These are phyloP conservation scores for Tympanuchus pallidicinctus DNA, from an alignment of 2,113 vertebrate genomes.

Conservation along the genomic window DNA sequence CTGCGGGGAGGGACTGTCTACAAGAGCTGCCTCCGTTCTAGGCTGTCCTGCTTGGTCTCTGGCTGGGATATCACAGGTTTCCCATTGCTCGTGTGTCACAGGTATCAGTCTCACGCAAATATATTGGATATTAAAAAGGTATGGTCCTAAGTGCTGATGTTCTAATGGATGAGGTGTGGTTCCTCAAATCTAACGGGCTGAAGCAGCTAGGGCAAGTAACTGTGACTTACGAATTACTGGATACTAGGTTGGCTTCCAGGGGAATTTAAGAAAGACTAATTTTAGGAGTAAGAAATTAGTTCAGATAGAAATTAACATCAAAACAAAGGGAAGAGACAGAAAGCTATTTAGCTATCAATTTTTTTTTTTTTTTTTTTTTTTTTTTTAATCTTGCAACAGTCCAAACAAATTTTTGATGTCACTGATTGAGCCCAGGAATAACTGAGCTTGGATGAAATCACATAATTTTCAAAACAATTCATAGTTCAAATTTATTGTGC, in stretches of 20 bases:
- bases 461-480: background rate
- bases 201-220: background rate
- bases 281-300: background rate
- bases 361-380: background rate
- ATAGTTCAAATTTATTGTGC: background rate
- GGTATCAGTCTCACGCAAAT: background rate
- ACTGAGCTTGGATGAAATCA: background rate
- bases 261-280: background rate
- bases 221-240: background rate
- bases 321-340: background rate
- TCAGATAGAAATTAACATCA: constrained; percentile 9
- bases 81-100: background rate
- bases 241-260: background rate
- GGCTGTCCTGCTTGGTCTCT: background rate
- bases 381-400: constrained; percentile 4
- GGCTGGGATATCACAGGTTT: background rate
- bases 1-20: background rate
- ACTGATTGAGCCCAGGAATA: background rate
- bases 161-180: background rate
- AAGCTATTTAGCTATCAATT: background rate
- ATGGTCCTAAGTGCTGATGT: background rate
- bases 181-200: background rate
- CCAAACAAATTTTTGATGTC: background rate
- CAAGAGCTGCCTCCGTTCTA: background rate
- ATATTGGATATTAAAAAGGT: background rate